Base-by-base conservation (phyloP, 2,113 vertebrate species). In the Emydocephalus ijimae region DNA sequence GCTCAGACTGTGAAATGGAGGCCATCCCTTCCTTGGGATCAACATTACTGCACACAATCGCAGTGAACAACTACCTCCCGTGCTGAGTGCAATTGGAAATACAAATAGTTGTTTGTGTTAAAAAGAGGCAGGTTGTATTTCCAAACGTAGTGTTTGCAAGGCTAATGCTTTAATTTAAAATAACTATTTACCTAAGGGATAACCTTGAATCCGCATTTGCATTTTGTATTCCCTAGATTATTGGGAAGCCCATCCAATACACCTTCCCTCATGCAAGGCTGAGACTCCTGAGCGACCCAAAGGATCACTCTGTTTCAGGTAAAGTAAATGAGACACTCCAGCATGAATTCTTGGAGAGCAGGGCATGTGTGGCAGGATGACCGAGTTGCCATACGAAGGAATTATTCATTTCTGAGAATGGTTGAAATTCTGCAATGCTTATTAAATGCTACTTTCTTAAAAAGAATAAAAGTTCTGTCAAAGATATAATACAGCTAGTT, bases 241-340 rank as follows among this genome's bases (percentile, higher is more conserved):
- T 98, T 39, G 98, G 97, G 91, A 99, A 99, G 95, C 97, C 98
- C 26, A 96, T 98, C 29, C 98, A 99, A 87, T 99, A 99, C 93
- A 96, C 97, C 95, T 99, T 99, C 95, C 99, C 99, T 93, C 98
- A 99, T 94, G 95, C 98, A 89, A 98, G 98, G 90, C 96, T 99
- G 95, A 99, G 98, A 96, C 97, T 99, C 29, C 98, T 97, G 91
- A 98, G 98, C 96, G 99, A 99, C 96, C 97, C 97, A 4, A 99
- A 98, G 97, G 99, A 99, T 97, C 98, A 98, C 96, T 99, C 98
- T 18, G 98, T 99, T 93, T 99, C 99, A 98, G 99, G 99, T 99
- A 98, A 96, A 96, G 91, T 57, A 39, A 11, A 90, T 39, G 21
- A 23, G 43, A 9, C 21, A 69, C 85, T 64, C 29, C 90, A 48